Conservation (phyloP, 2,888 invertebrate genomes). For the Drosophila putrida region DNA sequence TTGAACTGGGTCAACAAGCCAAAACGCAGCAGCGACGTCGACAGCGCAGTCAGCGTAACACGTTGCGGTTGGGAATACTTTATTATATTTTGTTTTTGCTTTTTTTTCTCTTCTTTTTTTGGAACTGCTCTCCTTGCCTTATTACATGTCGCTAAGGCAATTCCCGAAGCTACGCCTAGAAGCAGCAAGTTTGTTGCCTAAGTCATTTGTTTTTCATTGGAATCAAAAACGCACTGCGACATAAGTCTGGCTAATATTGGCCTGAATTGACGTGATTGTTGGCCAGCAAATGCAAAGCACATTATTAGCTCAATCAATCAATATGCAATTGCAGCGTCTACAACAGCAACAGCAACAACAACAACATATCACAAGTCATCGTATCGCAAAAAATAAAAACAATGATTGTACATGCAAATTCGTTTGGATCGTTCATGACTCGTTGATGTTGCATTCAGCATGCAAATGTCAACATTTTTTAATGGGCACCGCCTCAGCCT, state of each 20-base stretch:
- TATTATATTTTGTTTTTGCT: not conserved
- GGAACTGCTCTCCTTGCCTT: slow-evolving; percentile 14
- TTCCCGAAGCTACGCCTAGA: slow-evolving; percentile 27
- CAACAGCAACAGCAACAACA: slow-evolving; percentile 15
- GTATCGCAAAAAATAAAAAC: slow-evolving; percentile 5
- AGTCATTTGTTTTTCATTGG: slow-evolving; percentile 67
- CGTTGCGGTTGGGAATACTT: slow-evolving; percentile 37
- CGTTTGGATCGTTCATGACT: slow-evolving; percentile 65
- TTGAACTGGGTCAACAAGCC: slow-evolving; percentile 85
- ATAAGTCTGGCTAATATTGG: slow-evolving; percentile 44
- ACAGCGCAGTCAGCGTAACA: slow-evolving; percentile 35
- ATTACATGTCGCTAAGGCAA: slow-evolving; percentile 17
- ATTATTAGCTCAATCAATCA: slow-evolving; percentile 50
- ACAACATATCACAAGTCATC: slow-evolving; percentile 25
- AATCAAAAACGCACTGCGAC: slow-evolving; percentile 29
- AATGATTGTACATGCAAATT: slow-evolving; percentile 60
- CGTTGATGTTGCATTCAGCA: slow-evolving; percentile 75
- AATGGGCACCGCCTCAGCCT: slow-evolving; percentile 32
- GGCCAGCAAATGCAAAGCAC: slow-evolving; percentile 26
- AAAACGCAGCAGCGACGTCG: slow-evolving; percentile 62
- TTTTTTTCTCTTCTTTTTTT: slow-evolving; percentile 10
- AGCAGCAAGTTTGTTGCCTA: slow-evolving; percentile 71
- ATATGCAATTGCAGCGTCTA: slow-evolving; percentile 41
- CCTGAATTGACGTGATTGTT: slow-evolving; percentile 17
- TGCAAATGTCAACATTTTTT: slow-evolving; percentile 76